These are phyloP conservation scores for Scaptomyza cyrtandrae DNA, from an alignment of 2,888 invertebrate genomes.

Conservation along the genomic window DNA sequence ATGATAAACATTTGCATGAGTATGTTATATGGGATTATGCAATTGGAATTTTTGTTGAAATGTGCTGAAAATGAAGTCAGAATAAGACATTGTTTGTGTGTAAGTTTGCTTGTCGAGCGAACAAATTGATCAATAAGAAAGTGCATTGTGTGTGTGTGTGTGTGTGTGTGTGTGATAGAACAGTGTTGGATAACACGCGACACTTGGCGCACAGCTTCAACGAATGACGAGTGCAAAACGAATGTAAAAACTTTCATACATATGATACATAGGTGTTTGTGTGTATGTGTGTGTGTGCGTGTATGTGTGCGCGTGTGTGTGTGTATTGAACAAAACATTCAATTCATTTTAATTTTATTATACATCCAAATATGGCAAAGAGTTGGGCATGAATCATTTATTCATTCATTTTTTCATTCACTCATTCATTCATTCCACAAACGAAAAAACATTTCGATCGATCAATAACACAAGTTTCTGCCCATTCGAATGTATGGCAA, in stretches of 20 bases:
- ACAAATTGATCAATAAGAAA: constrained; percentile 17
- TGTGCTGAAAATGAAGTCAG: too few species aligned
- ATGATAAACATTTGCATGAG: constrained; percentile 19
- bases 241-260: constrained; percentile 12
- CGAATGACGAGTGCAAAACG: not conserved
- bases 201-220: constrained; percentile 32
- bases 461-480: constrained; percentile 2
- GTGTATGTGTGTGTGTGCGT: not conserved
- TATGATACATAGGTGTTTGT: constrained; percentile 37
- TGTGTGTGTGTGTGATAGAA: too few species aligned
- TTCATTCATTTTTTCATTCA: too few species aligned
- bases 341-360: constrained; percentile 23
- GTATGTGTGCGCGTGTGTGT: too few species aligned
- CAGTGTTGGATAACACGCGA: constrained; percentile 31
- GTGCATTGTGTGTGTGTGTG: constrained; percentile 24
- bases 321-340: constrained; percentile 29
- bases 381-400: constrained; percentile 40
- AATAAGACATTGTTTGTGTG: too few species aligned
- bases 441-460: constrained; percentile 1
- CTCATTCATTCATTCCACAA: constrained; percentile 22
- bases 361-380: constrained; percentile 49
- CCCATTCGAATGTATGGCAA: constrained; percentile 13
- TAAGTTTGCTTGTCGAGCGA: not conserved
- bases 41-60: constrained; percentile 10
- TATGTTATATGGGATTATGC: constrained; percentile 23